Evolutionary conservation across 2,888 invertebrate species (phyloP).

Genomic region (Drosophila mercatorum): DNA sequence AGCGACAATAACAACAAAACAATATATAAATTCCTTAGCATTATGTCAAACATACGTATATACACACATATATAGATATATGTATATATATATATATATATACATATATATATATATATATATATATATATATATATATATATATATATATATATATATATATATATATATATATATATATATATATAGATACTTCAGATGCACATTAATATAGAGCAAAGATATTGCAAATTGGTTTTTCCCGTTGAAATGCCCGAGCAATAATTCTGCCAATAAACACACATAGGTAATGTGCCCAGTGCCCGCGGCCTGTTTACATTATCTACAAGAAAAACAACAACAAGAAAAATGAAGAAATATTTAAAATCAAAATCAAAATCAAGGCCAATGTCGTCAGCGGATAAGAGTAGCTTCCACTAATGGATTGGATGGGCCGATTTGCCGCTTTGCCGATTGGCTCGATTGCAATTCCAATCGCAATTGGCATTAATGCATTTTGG

Average conservation of each 20-base stretch:
- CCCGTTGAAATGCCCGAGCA: conserved; percentile 25
- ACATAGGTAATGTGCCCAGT: conserved; percentile 13
- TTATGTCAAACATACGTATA: conserved; percentile 47
- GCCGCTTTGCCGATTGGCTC: conserved; percentile 47
- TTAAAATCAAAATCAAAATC: conserved; percentile 65
- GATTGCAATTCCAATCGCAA: conserved; percentile 63
- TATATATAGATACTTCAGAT: conserved; percentile 16
- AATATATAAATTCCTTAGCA: conserved; percentile 42
- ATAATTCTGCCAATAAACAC: conserved; percentile 40
- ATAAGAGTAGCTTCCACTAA: conserved; percentile 48
- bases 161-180: conserved; percentile 3
- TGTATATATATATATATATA: too few relatives aligned
- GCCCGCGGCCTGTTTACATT: conserved; percentile 27
- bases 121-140: conserved; percentile 11
- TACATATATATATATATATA: conserved; percentile 15
- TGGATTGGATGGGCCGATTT: conserved; percentile 53
- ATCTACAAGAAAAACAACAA: neutral
- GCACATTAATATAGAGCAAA: conserved; percentile 6
- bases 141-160: conserved; percentile 10
- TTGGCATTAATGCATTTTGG: conserved; percentile 58
- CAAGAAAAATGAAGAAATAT: neutral
- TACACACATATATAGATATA: too few relatives aligned
- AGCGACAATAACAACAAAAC: conserved; percentile 35
- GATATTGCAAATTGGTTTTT: conserved; percentile 45
- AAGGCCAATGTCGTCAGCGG: conserved; percentile 70